Evolutionary conservation across 2,797 vertebrate species (phyloP), one percentile per base, ranked within the genome.

Genomic region (Myotis findleyi): DNA sequence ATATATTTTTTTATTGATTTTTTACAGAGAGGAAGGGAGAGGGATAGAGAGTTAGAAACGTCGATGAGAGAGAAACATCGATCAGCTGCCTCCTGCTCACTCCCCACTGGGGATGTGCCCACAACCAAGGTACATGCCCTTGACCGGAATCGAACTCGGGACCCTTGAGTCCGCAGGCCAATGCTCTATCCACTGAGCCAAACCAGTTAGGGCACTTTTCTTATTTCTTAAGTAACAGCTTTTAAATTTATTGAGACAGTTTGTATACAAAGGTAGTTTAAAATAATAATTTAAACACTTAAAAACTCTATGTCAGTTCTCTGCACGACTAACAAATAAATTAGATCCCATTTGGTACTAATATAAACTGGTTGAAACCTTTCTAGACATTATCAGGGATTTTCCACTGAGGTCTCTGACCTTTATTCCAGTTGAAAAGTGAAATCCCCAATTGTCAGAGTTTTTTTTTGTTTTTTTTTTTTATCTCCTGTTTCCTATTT

Each of bases 221-320:
- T 79, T 59, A 92, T 41, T 94, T 81, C 38, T 94, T 82, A 84
- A 94, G 87, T 79, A 77, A 55, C 2, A 89, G 44, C 13, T 93
- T 94, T 71, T 66, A 86, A 76, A 80, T 83, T 23, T 81, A 73
- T 55, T 73, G 36, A 75, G 47, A 41, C 3, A 64, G 14, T 80
- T 93, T 84, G 2, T 82, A 66, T 69, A 62, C 25, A 76, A 53
- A 55, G 47, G 2, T 55, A 49, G 7, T 83, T 84, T 59, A 93
- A 95, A 91, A 66, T 55, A 81, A 84, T 73, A 83, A 71, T 87
- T 85, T 92, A 69, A 87, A 55, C 27, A 57, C 57, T 27, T 66
- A 88, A 57, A 87, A 55, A 21, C 18, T 68, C 12, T 51, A 20
- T 55, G 44, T 47, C 25, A 93, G 44, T 6, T 68, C 17, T 89